These are phyloP conservation scores for Gallinago media DNA, from an alignment of 2,113 vertebrate genomes.

Conservation along the genomic window DNA sequence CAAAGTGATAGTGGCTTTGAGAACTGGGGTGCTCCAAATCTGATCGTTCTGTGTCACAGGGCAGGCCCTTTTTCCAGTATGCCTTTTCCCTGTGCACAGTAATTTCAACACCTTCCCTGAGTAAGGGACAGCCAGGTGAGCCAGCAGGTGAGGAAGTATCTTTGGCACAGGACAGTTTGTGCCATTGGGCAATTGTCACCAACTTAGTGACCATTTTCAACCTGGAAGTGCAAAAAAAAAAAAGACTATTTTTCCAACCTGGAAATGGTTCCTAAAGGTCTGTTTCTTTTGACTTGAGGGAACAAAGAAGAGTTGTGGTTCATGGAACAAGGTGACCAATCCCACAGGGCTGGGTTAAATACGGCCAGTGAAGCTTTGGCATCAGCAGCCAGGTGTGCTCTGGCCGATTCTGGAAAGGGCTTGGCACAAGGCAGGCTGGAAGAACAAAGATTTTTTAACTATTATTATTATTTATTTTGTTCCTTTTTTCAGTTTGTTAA, in stretches of 20 bases:
- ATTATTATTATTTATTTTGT: neutral
- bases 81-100: neutral
- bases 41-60: neutral
- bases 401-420: neutral
- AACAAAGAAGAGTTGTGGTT: neutral
- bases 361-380: neutral
- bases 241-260: neutral
- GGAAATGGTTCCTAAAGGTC: neutral
- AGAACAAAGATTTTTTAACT: neutral
- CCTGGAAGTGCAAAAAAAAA: neutral
- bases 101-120: neutral
- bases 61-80: neutral
- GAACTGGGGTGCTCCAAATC: neutral
- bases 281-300: neutral
- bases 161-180: neutral
- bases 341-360: neutral
- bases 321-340: neutral
- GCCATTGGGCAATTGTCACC: neutral
- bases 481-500: neutral
- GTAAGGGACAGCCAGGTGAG: neutral
- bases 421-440: neutral
- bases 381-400: neutral
- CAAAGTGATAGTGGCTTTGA: neutral
- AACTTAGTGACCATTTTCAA: neutral
- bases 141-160: neutral